Conservation (phyloP, 1,140 invertebrate species). For the Phymastichus coffea region DNA sequence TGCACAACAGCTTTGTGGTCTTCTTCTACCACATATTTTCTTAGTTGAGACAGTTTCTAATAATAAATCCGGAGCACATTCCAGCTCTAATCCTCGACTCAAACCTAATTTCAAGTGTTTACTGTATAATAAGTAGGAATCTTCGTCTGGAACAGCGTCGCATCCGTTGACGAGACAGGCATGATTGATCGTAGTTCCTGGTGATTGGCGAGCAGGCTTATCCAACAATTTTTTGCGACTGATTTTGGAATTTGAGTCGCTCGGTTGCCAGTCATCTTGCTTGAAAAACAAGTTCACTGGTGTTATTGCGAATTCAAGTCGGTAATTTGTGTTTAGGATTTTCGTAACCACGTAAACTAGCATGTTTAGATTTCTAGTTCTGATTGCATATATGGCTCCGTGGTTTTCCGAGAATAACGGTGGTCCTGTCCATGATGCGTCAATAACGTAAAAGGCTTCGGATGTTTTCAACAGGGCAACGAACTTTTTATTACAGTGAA, state of each 20-base stretch:
- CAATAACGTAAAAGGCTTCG: slow-evolving; percentile 42
- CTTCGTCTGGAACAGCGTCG: slow-evolving; percentile 26
- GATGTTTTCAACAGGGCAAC: slow-evolving; percentile 35
- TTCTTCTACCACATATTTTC: background rate
- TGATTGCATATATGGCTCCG: slow-evolving; percentile 45
- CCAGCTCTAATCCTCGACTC: too few relatives aligned
- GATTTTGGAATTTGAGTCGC: slow-evolving; percentile 3
- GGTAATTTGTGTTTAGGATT: slow-evolving; percentile 48
- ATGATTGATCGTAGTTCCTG: slow-evolving; percentile 27
- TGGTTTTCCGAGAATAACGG: slow-evolving; percentile 44
- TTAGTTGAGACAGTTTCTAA: too few relatives aligned
- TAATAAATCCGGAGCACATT: too few relatives aligned
- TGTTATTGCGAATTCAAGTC: slow-evolving; percentile 40
- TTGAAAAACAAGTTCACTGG: slow-evolving; percentile 39
- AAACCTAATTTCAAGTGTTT: slow-evolving; percentile 35
- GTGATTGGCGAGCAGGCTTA: slow-evolving; percentile 25
- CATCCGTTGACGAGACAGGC: slow-evolving; percentile 30
- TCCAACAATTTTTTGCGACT: slow-evolving; percentile 29
- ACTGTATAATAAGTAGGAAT: slow-evolving; percentile 37
- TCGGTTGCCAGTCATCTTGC: slow-evolving; percentile 27
- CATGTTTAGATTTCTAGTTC: slow-evolving; percentile 42
- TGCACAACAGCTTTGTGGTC: too few relatives aligned
- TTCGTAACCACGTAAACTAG: slow-evolving; percentile 44
- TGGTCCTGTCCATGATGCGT: slow-evolving; percentile 47
- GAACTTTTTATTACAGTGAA: slow-evolving; percentile 39